Percentiles rank a stretch among this genome's conserved stretches.
phyloP scores from a whole-genome alignment of 2,113 vertebrate species.

The Archilochus colubris region DNA sequence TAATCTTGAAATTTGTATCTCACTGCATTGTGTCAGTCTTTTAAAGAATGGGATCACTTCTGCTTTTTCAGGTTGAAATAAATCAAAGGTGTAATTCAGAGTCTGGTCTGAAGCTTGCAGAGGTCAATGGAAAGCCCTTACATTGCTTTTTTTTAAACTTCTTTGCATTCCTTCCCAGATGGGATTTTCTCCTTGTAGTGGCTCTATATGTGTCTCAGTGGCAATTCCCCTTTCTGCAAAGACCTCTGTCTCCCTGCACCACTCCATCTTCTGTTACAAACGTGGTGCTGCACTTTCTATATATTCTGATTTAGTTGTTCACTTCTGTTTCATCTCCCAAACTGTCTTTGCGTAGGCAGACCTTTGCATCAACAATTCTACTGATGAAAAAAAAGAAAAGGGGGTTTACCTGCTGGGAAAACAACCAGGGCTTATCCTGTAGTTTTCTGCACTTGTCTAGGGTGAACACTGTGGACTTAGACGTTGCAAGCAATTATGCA shows the following conservation, averaged over 20 bases:
- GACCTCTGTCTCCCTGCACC: not conserved
- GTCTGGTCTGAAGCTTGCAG: not conserved
- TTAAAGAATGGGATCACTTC: not conserved
- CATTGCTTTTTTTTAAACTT: not conserved
- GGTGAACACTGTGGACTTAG: not conserved
- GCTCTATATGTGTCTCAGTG: not conserved
- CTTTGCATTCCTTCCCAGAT: not conserved
- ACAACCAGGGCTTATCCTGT: not conserved
- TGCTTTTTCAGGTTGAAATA: not conserved
- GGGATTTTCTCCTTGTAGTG: not conserved
- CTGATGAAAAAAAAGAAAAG: not conserved
- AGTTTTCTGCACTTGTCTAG: not conserved
- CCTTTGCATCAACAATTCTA: not conserved
- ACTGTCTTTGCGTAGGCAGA: not conserved
- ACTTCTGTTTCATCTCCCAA: not conserved
- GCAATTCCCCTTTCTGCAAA: not conserved
- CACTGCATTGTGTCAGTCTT: not conserved
- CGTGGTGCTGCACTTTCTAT: not conserved
- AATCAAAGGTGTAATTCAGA: not conserved
- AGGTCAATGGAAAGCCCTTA: not conserved
- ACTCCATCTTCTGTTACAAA: not conserved
- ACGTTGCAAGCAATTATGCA: not conserved
- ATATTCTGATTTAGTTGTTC: not conserved
- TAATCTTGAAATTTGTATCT: not conserved
- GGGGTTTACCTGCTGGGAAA: not conserved